A percentile compares a stretch with the other conserved stretches of the same genome.
Conservation (phyloP, 2,888 invertebrate species). For the Melitaea athalia region DNA sequence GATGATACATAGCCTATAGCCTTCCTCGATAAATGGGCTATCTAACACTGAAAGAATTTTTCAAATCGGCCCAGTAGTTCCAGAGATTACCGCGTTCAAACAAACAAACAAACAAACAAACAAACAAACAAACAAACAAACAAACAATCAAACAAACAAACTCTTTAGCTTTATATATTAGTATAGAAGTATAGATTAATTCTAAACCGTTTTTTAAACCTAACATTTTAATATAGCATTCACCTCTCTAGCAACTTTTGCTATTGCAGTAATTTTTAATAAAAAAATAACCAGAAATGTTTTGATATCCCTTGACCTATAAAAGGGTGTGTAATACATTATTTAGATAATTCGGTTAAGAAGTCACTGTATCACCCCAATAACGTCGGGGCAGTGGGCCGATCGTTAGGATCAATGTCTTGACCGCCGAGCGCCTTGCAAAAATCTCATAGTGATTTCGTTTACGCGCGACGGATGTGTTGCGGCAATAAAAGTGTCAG, state of each 20-base stretch:
- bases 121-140: too few relatives aligned
- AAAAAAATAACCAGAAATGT: neutral
- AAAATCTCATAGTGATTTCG: slow-evolving; percentile 45
- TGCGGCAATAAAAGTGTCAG: slow-evolving; percentile 43
- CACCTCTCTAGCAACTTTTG: neutral
- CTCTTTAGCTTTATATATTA: too few relatives aligned
- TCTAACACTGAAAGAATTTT: too few relatives aligned
- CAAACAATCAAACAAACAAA: too few relatives aligned
- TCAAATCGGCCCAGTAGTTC: too few relatives aligned
- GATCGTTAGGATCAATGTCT: slow-evolving; percentile 37
- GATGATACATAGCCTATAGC: too few relatives aligned
- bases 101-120: too few relatives aligned
- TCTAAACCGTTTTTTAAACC: neutral
- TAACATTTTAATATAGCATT: neutral
- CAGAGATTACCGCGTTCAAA: too few relatives aligned
- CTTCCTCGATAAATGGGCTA: too few relatives aligned
- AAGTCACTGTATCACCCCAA: slow-evolving; percentile 27
- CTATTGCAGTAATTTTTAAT: neutral
- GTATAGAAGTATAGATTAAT: too few relatives aligned
- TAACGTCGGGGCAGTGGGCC: slow-evolving; percentile 31
- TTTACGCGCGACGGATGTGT: slow-evolving; percentile 41
- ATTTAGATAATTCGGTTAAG: slow-evolving; percentile 20
- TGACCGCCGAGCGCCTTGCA: slow-evolving; percentile 44
- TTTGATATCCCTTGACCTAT: slow-evolving; percentile 1
- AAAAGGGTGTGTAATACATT: slow-evolving; percentile 18